Conservation (phyloP, 2,888 invertebrate genomes). For the Nephrotoma guestfalica region DNA sequence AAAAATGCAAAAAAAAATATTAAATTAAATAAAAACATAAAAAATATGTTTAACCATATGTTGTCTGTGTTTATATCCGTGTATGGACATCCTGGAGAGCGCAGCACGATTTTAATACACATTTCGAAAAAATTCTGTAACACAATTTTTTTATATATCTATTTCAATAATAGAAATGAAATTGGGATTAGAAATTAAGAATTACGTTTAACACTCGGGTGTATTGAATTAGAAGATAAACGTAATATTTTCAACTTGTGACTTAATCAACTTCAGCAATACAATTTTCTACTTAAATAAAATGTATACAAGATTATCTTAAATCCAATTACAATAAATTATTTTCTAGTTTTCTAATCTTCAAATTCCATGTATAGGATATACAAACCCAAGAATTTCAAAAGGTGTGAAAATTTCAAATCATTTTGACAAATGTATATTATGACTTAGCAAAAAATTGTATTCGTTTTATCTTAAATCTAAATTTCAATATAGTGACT, state of each 20-base stretch:
- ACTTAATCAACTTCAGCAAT: neutral
- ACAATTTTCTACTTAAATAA: neutral
- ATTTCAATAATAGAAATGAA: neutral
- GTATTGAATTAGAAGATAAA: too few species aligned
- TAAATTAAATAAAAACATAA: neutral
- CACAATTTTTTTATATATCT: neutral
- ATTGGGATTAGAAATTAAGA: neutral
- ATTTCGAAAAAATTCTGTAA: neutral
- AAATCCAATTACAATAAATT: neutral
- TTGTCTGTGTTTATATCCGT: constrained; percentile 3
- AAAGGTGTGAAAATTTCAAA: neutral
- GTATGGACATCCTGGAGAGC: constrained; percentile 4
- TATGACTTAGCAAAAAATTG: neutral
- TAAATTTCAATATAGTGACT: neutral
- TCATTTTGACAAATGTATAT: neutral
- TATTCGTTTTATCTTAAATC: neutral
- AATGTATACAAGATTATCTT: neutral
- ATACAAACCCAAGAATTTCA: neutral
- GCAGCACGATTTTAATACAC: neutral
- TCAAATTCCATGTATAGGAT: neutral
- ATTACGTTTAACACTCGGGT: neutral
- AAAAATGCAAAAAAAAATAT: neutral
- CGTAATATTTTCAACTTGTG: neutral
- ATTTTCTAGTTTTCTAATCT: neutral
- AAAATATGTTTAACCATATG: constrained; percentile 2